Base-by-base conservation (phyloP, 1,140 invertebrate species). In the Pectinophora gossypiella region DNA sequence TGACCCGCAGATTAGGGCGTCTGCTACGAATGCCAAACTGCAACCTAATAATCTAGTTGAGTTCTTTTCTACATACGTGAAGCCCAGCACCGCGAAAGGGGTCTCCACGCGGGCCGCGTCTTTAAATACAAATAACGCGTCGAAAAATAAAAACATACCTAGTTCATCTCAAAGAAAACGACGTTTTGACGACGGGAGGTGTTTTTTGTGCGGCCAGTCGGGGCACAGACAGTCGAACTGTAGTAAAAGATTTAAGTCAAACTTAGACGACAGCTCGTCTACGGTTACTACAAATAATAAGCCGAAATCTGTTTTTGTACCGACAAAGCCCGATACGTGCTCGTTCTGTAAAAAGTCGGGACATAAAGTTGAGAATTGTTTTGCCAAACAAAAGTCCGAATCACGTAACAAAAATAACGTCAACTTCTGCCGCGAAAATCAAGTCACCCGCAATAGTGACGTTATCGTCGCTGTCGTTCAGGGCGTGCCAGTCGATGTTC, bases 21-120 rank as follows among this genome's bases (percentile, higher is more conserved):
- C 50, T n/a, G 42, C 50, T 19, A 45, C 40, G 1, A 52, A 52
- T 35, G 50, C 50, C 3, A 52, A 52, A 35, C 21, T 52, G 12
- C 7, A 32, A 9, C 27, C 35, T 13, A 43, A 44, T 12, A 13
- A 52, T 7, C 19, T 52, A 0, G 42, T 52, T 15, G 43, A 45
- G 13, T 52, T 52, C 20, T 45, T 52, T 15, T 44, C 50, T 3
- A 15, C 22, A 12, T 52, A 19, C 19, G 18, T 35, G 1, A 52
- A 52, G n/a, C 42, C 50, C 19, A 52, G n/a, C n/a, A n/a, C n/a
- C n/a, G n/a, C n/a, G n/a, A n/a, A n/a, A n/a, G n/a, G n/a, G n/a
- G n/a, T n/a, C n/a, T n/a, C n/a, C n/a, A 20, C 9, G 1, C 43
- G 15, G 13, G 21, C 21, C 21, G 20, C 20, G 23, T 20, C 32